Evolutionary conservation across 2,797 vertebrate genomes (phyloP).

Genomic region (Dermochelys coriacea): DNA sequence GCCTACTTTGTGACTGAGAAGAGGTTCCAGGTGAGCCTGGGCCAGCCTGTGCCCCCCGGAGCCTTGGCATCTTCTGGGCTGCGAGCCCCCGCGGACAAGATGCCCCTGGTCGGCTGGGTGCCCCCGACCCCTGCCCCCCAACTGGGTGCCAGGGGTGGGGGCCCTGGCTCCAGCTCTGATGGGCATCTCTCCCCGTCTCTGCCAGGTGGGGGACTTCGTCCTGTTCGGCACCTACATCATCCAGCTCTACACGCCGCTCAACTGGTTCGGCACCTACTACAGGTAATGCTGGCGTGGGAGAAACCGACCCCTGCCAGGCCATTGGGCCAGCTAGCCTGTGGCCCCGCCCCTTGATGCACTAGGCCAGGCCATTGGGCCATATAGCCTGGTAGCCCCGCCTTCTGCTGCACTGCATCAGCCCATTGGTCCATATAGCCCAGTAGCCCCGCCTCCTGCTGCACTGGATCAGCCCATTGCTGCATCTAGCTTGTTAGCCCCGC

Average conservation of each 20-base stretch:
- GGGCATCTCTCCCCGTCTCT: neutral
- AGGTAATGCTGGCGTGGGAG: conserved; percentile 80
- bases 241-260: conserved; percentile 95
- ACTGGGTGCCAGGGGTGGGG: accelerated
- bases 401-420: too few species aligned
- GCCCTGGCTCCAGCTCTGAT: accelerated
- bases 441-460: neutral
- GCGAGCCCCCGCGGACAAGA: neutral
- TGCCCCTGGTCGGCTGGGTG: neutral
- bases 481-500: too few species aligned
- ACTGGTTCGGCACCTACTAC: conserved; percentile 99
- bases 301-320: too few species aligned
- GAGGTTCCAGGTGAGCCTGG: conserved; percentile 86
- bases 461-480: neutral
- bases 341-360: too few species aligned
- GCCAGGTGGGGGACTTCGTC: conserved; percentile 95
- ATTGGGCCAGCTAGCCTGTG: neutral
- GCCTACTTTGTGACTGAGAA: conserved; percentile 93
- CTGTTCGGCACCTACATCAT: conserved; percentile 97
- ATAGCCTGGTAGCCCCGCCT: neutral
- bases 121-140: neutral
- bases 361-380: neutral
- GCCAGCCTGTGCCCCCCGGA: neutral
- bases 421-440: too few species aligned
- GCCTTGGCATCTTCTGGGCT: too few species aligned